A percentile compares a stretch with the other conserved stretches of the same genome.
phyloP scores from a whole-genome alignment of 1,140 invertebrate genomes.

The Daktulosphaira vitifoliae region DNA sequence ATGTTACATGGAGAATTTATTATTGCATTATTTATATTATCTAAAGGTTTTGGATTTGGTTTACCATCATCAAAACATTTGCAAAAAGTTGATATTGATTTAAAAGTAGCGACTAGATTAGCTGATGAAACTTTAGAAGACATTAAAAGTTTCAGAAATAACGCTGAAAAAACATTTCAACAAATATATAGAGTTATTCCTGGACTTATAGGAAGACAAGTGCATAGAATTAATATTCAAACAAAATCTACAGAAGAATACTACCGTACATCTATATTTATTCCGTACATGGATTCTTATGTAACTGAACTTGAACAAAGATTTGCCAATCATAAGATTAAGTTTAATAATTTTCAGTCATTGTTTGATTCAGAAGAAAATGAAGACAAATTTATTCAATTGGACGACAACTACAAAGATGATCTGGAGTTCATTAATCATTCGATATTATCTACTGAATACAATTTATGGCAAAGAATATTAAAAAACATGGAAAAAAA shows the following conservation, averaged over 20 bases:
- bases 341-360: not conserved
- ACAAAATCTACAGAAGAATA: conserved; percentile 4
- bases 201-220: not conserved
- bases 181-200: not conserved
- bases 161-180: not conserved
- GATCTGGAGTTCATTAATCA: not conserved
- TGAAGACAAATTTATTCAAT: not conserved
- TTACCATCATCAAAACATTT: not conserved
- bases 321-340: not conserved
- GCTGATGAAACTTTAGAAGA: conserved; percentile 7
- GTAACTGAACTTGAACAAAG: conserved; percentile 1
- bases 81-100: too few relatives aligned
- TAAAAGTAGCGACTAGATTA: too few relatives aligned
- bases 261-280: not conserved
- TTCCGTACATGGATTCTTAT: conserved; percentile 1
- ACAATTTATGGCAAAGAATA: not conserved
- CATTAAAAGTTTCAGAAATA: not conserved
- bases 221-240: not conserved
- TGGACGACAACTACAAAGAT: not conserved
- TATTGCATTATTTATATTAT: not conserved
- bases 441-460: not conserved
- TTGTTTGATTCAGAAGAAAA: not conserved
- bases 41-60: conserved; percentile 6
- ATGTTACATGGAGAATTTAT: not conserved
- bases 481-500: not conserved